A percentile compares a stretch with the other conserved stretches of the same genome.
Conservation (phyloP, 1,140 invertebrate species). For the Papilio glaucus region DNA sequence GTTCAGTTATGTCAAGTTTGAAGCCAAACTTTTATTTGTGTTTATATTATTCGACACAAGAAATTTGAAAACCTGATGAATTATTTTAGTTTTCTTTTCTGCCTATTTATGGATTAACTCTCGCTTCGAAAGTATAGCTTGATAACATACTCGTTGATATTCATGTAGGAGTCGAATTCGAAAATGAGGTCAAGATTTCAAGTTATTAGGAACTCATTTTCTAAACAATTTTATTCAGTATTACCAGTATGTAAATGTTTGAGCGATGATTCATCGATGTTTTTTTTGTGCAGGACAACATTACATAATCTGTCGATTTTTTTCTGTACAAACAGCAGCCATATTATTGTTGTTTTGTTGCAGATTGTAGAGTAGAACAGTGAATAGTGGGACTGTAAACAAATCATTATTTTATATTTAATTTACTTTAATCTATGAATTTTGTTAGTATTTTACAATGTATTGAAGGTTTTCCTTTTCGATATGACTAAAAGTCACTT, state of each 20-base stretch:
- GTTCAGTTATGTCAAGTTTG: no score
- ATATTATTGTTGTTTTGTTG: slow-evolving; percentile 44
- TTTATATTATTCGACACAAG: no score
- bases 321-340: slow-evolving; percentile 25
- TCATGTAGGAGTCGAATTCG: no score
- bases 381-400: slow-evolving; percentile 45
- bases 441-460: slow-evolving; percentile 29
- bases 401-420: slow-evolving; percentile 46
- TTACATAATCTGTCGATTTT: slow-evolving; percentile 35
- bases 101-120: no score
- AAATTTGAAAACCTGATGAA: no score
- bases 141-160: no score
- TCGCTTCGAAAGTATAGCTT: no score
- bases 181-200: no score
- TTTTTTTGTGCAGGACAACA: slow-evolving; percentile 20
- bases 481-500: slow-evolving; percentile 25
- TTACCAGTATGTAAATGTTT: neutral
- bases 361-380: slow-evolving; percentile 37
- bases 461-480: slow-evolving; percentile 22
- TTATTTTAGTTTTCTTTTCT: no score
- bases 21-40: no score
- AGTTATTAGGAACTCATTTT: no score
- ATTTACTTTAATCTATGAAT: slow-evolving; percentile 38
- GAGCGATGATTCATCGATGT: slow-evolving; percentile 14
- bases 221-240: slow-evolving; percentile 1